Conservation (phyloP, 2,113 vertebrate species). For the Suricata suricatta region DNA sequence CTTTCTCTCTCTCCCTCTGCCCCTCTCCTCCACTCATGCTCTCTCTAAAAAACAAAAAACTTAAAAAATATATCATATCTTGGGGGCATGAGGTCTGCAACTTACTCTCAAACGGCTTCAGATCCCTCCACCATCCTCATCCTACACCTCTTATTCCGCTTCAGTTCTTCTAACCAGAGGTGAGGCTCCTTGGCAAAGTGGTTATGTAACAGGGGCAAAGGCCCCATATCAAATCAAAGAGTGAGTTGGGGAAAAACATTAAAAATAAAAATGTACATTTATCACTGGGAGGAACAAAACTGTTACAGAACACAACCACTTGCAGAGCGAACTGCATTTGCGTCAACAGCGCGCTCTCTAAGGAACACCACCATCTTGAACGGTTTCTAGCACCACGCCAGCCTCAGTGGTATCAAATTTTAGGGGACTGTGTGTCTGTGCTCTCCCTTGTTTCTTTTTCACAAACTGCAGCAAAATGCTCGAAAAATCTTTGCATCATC, state of each 20-base stretch:
- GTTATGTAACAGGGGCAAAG: neutral
- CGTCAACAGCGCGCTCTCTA: neutral
- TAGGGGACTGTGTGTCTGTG: neutral
- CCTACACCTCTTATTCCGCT: neutral
- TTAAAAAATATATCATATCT: neutral
- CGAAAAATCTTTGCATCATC: neutral
- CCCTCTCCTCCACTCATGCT: too few relatives aligned
- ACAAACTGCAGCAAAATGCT: neutral
- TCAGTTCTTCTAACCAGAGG: neutral
- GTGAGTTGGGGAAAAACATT: neutral
- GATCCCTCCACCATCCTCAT: neutral
- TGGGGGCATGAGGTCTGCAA: neutral
- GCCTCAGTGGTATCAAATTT: neutral
- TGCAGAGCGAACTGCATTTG: neutral
- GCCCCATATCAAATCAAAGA: neutral
- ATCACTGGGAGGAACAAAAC: neutral
- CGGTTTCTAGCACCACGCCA: rapidly evolving
- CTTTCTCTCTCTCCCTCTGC: too few relatives aligned
- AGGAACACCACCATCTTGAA: rapidly evolving
- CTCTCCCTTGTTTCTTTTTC: neutral
- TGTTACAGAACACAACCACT: neutral
- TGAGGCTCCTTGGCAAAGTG: neutral
- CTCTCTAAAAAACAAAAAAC: too few relatives aligned
- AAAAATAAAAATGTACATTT: neutral
- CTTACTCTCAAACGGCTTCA: neutral